Evolutionary conservation across 2,113 vertebrate species (phyloP), one percentile per base, ranked within the genome.

Genomic region (Poecilia latipinna): DNA sequence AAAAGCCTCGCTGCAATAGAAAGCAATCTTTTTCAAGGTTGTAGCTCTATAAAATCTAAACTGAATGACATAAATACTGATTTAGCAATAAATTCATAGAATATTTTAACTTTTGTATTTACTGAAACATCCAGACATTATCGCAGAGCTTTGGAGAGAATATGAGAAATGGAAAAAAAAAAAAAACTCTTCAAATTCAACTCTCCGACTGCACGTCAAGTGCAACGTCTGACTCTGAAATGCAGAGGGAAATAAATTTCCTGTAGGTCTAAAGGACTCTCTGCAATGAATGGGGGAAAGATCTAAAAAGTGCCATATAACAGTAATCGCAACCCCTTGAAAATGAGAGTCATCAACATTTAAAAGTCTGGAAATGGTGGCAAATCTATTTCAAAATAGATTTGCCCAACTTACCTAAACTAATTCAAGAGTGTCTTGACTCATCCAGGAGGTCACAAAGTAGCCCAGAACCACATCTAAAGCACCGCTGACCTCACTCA

Each of bases 191-290:
- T 51, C 0, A 54, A 54, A 24, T 24, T 22, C 6, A 57, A 24
- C 24, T 57, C 22, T 57, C 22, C 19, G 1, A 22, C 48, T n/a
- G 10, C 51, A n/a, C 8, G 8, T 24, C 0, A n/a, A n/a, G 51
- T 24, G 51, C 24, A 57, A 57, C 8, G 19, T n/a, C 51, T 57
- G 22, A 10, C 24, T 24, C 51, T 57, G 51, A 57, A n/a, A 57
- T 24, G 24, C 5, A 0, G 3, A 8, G 2, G 22, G 22, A 24
- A 8, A 3, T 3, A 6, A 8, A n/a, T 24, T n/a, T n/a, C 2
- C 51, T n/a, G 24, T 24, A 57, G 51, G 51, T 54, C 7, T 54
- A 54, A 54, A 6, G 15, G 8, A 2, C 24, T 24, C 51, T 24
- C 19, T 51, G 19, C 22, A n/a, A 48, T 19, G 17, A 57, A 57